Conservation (phyloP, 1,140 invertebrate species). For the Alviniconcha marisindica region DNA sequence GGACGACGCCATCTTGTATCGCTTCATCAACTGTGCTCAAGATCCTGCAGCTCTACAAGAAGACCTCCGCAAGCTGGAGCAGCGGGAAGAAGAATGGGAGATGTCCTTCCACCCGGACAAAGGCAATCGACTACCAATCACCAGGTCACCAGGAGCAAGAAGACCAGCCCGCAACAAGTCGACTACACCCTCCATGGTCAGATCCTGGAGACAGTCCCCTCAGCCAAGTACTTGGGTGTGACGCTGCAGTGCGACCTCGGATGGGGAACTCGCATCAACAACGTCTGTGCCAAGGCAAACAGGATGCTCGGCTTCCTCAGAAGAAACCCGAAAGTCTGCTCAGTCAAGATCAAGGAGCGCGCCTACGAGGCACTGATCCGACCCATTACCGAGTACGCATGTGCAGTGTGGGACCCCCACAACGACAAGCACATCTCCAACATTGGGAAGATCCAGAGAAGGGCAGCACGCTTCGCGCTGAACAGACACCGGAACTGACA, state of each 20-base stretch:
- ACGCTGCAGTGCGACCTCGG: no score
- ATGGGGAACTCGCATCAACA: no score
- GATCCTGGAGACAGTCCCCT: no score
- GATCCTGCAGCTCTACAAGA: background rate
- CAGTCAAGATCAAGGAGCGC: no score
- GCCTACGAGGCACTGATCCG: no score
- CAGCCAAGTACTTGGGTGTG: no score
- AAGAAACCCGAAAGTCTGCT: no score
- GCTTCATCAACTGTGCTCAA: background rate
- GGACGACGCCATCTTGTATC: background rate
- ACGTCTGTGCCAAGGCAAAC: no score
- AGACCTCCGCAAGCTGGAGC: background rate
- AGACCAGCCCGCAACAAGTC: no score
- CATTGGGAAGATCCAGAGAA: constrained; percentile 52
- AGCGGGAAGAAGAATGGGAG: background rate
- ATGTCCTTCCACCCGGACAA: background rate
- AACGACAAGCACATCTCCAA: constrained; percentile 32
- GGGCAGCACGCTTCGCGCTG: constrained; percentile 45
- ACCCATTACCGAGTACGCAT: constrained; percentile 56
- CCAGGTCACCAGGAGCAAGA: background rate
- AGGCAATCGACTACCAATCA: background rate
- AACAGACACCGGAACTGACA: constrained; percentile 39
- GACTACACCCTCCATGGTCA: no score
- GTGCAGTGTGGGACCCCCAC: constrained; percentile 49
- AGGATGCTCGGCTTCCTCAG: no score